phyloP scores from a whole-genome alignment of 2,113 vertebrate genomes.

The Silurus asotus region DNA sequence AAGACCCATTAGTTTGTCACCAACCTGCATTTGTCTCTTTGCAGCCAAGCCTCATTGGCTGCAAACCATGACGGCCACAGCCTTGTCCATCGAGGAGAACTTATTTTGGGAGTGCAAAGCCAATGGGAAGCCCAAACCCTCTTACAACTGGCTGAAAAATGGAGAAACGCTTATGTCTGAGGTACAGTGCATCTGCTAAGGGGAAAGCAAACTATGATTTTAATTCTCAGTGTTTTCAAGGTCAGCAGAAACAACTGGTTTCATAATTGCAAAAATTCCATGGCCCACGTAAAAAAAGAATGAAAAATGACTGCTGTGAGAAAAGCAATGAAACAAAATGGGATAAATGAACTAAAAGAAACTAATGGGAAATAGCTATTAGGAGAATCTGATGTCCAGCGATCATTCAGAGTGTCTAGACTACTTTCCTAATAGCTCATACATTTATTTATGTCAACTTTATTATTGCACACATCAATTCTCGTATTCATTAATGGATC shows the following conservation, averaged over 20 bases:
- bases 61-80: constrained; percentile 78
- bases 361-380: background rate
- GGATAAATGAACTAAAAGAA: background rate
- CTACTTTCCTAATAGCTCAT: background rate
- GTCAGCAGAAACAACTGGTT: constrained; percentile 13
- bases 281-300: background rate
- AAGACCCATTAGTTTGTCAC: background rate
- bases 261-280: background rate
- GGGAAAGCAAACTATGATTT: background rate
- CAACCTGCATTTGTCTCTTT: constrained; percentile 51
- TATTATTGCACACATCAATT: background rate
- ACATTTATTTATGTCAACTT: background rate
- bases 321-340: constrained; percentile 20
- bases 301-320: background rate
- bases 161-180: constrained; percentile 69
- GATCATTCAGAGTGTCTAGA: background rate
- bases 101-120: constrained; percentile 91
- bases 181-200: constrained; percentile 32
- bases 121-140: constrained; percentile 89
- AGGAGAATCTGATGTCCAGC: background rate
- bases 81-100: constrained; percentile 82
- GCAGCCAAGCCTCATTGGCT: constrained; percentile 93
- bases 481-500: background rate
- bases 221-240: constrained; percentile 10
- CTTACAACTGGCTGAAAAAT: constrained; percentile 90